These are phyloP conservation scores for Myotis vivesi DNA, from an alignment of 2,797 vertebrate species.

Conservation along the genomic window DNA sequence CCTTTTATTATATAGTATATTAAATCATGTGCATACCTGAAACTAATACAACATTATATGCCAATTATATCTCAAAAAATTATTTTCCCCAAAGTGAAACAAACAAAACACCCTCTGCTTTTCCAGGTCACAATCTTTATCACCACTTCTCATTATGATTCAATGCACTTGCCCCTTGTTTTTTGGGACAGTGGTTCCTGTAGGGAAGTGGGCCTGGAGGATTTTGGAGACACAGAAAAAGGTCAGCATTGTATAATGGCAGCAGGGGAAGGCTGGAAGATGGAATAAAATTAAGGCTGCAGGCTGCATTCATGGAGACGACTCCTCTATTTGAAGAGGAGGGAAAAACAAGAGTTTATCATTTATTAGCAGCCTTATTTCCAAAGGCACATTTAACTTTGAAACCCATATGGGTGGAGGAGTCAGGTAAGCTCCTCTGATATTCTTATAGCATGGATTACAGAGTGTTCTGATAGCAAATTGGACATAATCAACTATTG, in stretches of 20 bases:
- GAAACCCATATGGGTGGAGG: background rate
- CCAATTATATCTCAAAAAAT: background rate
- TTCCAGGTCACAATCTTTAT: background rate
- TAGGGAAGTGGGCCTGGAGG: background rate
- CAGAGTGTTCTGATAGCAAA: background rate
- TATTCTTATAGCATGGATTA: background rate
- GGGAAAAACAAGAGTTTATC: background rate
- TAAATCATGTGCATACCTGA: background rate
- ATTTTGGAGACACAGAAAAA: background rate
- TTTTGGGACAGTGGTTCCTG: accelerated
- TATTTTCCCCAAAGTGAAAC: background rate
- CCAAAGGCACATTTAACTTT: background rate
- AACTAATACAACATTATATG: background rate
- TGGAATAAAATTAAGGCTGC: too few relatives aligned
- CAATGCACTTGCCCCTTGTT: accelerated
- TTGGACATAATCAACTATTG: background rate
- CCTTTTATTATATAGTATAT: background rate
- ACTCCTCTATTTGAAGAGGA: background rate
- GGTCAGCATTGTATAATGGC: background rate
- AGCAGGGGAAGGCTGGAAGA: background rate
- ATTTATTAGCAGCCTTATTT: background rate
- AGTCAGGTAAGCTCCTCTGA: background rate
- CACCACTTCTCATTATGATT: background rate
- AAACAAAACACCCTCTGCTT: background rate
- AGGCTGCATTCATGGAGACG: background rate